Evolutionary conservation across 2,113 vertebrate species (phyloP).

Genomic region (Dipodomys merriami): DNA sequence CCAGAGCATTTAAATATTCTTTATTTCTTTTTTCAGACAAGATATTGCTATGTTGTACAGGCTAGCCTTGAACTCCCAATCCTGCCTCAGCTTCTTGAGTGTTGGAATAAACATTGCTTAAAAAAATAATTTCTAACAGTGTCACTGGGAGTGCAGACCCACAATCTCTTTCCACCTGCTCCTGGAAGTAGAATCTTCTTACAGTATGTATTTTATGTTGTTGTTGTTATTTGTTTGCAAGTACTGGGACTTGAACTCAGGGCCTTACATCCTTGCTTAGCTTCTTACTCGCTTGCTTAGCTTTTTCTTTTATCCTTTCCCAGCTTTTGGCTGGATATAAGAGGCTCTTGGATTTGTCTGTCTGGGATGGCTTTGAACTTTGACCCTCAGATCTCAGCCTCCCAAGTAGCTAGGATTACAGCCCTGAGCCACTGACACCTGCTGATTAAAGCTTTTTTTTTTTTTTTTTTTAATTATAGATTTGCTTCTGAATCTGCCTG

Average conservation of each 20-base stretch:
- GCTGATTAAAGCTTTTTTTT: not conserved
- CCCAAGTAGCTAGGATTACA: too few species aligned
- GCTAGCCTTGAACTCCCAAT: not conserved
- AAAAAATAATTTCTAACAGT: not conserved
- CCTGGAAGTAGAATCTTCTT: not conserved
- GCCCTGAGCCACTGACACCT: too few species aligned
- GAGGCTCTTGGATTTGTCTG: too few species aligned
- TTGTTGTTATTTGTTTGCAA: too few species aligned
- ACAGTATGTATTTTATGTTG: not conserved
- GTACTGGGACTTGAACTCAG: too few species aligned
- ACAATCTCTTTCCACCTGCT: not conserved
- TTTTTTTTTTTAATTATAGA: not conserved
- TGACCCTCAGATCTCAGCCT: too few species aligned
- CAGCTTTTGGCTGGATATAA: too few species aligned
- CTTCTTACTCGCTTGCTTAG: too few species aligned
- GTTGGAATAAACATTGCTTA: not conserved
- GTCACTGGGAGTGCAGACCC: not conserved
- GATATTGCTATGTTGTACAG: not conserved
- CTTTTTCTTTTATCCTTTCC: too few species aligned
- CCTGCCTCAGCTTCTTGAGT: not conserved
- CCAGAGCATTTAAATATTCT: not conserved
- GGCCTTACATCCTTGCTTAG: too few species aligned
- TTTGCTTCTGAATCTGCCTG: slow-evolving; percentile 4
- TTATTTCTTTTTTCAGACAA: not conserved
- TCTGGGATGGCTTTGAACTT: too few species aligned